Conservation (phyloP, 2,113 vertebrate species). For the Burhinus oedicnemus region DNA sequence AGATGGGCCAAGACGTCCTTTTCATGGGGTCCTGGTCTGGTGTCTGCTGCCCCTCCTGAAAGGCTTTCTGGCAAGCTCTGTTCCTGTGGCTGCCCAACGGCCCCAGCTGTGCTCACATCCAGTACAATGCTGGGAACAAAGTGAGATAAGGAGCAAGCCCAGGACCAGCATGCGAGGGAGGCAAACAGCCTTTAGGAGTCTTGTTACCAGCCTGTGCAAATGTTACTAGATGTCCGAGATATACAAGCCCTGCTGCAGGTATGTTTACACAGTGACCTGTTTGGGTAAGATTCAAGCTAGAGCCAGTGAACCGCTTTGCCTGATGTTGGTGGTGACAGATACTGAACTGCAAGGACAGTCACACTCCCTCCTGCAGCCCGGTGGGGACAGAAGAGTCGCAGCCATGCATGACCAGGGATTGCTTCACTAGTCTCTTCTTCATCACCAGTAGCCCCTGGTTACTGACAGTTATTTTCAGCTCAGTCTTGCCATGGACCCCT, state of each 20-base stretch:
- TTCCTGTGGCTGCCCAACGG: not conserved
- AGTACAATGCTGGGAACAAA: not conserved
- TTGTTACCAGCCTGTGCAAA: not conserved
- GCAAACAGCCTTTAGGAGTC: not conserved
- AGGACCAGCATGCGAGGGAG: fast-evolving
- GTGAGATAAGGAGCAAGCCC: not conserved
- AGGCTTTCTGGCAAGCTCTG: not conserved
- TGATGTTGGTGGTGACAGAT: not conserved
- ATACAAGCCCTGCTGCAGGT: not conserved
- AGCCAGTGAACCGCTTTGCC: not conserved
- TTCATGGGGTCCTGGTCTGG: not conserved
- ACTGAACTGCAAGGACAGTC: not conserved
- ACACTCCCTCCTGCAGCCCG: not conserved
- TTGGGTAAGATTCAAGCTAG: not conserved
- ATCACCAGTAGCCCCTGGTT: not conserved
- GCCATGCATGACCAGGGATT: not conserved
- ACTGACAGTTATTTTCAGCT: not conserved
- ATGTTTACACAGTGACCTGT: conserved; percentile 33
- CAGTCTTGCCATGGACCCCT: not conserved
- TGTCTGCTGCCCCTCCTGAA: not conserved
- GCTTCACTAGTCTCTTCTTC: not conserved
- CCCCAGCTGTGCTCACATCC: not conserved
- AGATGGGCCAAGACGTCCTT: not conserved
- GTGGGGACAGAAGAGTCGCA: not conserved
- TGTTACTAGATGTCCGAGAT: not conserved